Conservation (phyloP, 1,140 invertebrate genomes). For the Akabosia matsudoensis region DNA sequence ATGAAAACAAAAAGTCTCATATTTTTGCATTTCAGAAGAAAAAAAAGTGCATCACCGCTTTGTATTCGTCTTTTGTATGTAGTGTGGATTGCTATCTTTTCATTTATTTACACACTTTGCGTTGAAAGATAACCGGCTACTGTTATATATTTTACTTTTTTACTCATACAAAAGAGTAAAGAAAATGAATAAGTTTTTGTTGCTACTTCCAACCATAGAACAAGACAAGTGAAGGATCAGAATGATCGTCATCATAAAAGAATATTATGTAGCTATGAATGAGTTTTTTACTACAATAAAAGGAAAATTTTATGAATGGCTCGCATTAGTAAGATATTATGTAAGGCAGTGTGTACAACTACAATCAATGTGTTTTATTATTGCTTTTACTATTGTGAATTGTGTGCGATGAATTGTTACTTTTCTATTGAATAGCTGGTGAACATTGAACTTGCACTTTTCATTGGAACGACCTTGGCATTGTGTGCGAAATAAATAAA, state of each 20-base stretch:
- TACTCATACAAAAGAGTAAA: too few species aligned
- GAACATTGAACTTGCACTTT: constrained; percentile 13
- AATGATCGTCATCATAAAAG: not conserved
- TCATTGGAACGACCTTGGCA: constrained; percentile 3
- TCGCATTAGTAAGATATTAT: not conserved
- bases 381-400: constrained; percentile 7
- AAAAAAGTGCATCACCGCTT: too few species aligned
- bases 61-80: too few species aligned
- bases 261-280: not conserved
- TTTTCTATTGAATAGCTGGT: not conserved
- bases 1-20: too few species aligned
- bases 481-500: not conserved
- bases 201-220: not conserved
- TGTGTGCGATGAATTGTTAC: not conserved
- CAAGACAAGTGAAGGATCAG: not conserved
- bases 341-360: not conserved
- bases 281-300: not conserved
- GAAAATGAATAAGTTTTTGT: too few species aligned
- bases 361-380: not conserved
- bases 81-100: too few species aligned
- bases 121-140: too few species aligned
- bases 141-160: too few species aligned
- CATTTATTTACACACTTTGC: too few species aligned
- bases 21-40: too few species aligned
- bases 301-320: not conserved